Evolutionary conservation across 2,113 vertebrate species (phyloP).

Genomic region (Mionectes macconnelli): DNA sequence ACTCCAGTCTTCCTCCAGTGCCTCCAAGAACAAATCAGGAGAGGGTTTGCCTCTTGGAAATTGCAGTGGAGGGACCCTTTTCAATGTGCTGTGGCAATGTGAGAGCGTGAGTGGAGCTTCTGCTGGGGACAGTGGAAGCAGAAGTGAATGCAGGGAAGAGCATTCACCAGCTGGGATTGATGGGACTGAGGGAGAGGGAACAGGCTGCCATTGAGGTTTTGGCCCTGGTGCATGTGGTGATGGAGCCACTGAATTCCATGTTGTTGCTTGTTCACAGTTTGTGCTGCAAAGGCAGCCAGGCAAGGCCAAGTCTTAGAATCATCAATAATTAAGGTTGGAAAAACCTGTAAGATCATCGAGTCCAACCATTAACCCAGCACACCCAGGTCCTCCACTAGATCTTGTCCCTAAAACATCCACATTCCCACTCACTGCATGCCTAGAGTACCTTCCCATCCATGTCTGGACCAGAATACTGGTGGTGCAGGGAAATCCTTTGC

Average conservation of each 20-base stretch:
- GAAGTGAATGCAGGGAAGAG: background rate
- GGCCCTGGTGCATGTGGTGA: background rate
- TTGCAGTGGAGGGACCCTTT: fast-evolving
- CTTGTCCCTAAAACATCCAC: background rate
- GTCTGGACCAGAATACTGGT: background rate
- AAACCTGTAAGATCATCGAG: background rate
- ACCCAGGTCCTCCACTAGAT: background rate
- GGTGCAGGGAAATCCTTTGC: background rate
- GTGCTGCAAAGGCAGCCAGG: background rate
- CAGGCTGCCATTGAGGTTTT: fast-evolving
- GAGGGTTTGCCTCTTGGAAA: background rate
- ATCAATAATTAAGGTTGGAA: background rate
- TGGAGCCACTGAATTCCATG: background rate
- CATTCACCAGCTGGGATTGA: background rate
- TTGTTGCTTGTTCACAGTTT: background rate
- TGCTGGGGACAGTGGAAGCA: fast-evolving
- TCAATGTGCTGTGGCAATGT: fast-evolving
- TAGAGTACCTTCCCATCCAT: fast-evolving
- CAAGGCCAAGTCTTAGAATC: background rate
- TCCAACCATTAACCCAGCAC: background rate
- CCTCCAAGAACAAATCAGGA: background rate
- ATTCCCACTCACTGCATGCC: fast-evolving
- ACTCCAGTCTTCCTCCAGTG: background rate
- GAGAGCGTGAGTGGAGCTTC: background rate
- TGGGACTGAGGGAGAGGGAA: background rate